A percentile compares a stretch with the other conserved stretches of the same genome.
phyloP scores from a whole-genome alignment of 2,888 invertebrate genomes.

The Malachius bipustulatus region DNA sequence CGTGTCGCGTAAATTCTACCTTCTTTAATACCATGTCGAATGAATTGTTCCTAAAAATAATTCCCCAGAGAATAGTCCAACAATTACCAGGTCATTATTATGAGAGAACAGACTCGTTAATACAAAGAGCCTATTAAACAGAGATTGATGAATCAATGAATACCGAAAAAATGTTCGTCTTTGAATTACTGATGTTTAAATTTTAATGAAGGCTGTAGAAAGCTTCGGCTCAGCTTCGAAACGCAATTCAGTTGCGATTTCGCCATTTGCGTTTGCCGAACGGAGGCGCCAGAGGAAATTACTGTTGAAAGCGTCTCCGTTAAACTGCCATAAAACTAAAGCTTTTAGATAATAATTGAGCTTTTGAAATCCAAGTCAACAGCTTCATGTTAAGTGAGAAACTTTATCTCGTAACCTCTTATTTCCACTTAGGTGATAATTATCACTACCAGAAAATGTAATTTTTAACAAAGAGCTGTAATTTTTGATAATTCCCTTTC shows the following conservation, averaged over 20 bases:
- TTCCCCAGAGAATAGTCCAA: too few species aligned
- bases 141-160: too few species aligned
- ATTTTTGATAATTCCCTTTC: too few species aligned
- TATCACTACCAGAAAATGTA: too few species aligned
- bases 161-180: not conserved
- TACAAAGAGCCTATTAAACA: too few species aligned
- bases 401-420: conserved; percentile 1
- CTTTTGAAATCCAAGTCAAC: conserved; percentile 1
- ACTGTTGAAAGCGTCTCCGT: not conserved
- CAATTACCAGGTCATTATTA: too few species aligned
- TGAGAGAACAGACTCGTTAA: too few species aligned
- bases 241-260: conserved; percentile 3
- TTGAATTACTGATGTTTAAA: conserved; percentile 1
- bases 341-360: conserved; percentile 3
- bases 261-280: not conserved
- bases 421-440: too few species aligned
- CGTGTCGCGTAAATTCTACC: too few species aligned
- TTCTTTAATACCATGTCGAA: too few species aligned
- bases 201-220: conserved; percentile 1
- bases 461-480: too few species aligned
- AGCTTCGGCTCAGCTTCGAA: conserved; percentile 1
- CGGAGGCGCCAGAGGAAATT: conserved; percentile 2
- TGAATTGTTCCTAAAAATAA: too few species aligned
- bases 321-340: conserved; percentile 3
- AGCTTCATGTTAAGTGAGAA: not conserved